Conservation (phyloP, 2,888 invertebrate species). For the Taenaris catops region DNA sequence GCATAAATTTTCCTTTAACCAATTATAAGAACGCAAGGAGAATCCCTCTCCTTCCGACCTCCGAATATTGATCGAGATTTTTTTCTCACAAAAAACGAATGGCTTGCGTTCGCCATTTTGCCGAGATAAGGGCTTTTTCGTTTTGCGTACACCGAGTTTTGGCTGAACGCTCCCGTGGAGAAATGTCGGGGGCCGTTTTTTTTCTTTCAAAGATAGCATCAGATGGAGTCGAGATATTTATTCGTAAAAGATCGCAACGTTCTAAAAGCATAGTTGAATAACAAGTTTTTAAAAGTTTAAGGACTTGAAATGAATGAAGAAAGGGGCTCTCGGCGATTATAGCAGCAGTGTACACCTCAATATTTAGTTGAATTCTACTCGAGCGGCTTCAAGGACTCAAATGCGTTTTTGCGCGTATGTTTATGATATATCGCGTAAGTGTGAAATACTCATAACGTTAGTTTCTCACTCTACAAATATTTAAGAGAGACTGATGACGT, state of each 20-base stretch:
- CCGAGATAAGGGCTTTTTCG: constrained; percentile 53
- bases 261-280: constrained; percentile 15
- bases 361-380: constrained; percentile 6
- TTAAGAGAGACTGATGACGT: constrained; percentile 5
- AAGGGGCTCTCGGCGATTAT: constrained; percentile 2
- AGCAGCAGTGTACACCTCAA: neutral
- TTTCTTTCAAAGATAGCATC: constrained; percentile 31
- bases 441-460: constrained; percentile 8
- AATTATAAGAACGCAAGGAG: constrained; percentile 53
- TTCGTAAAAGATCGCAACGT: constrained; percentile 28
- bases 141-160: constrained; percentile 45
- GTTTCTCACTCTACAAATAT: constrained; percentile 10
- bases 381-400: constrained; percentile 1
- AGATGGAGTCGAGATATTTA: constrained; percentile 31
- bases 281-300: constrained; percentile 9
- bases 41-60: constrained; percentile 43
- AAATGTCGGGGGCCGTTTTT: constrained; percentile 30
- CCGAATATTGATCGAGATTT: constrained; percentile 70
- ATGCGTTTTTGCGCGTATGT: constrained; percentile 1
- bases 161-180: constrained; percentile 39
- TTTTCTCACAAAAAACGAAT: constrained; percentile 52
- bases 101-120: constrained; percentile 53
- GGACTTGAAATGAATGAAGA: constrained; percentile 1
- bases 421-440: constrained; percentile 6
- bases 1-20: constrained; percentile 56